These are phyloP conservation scores for Danio tinwini DNA, from an alignment of 2,797 vertebrate genomes.

Conservation along the genomic window DNA sequence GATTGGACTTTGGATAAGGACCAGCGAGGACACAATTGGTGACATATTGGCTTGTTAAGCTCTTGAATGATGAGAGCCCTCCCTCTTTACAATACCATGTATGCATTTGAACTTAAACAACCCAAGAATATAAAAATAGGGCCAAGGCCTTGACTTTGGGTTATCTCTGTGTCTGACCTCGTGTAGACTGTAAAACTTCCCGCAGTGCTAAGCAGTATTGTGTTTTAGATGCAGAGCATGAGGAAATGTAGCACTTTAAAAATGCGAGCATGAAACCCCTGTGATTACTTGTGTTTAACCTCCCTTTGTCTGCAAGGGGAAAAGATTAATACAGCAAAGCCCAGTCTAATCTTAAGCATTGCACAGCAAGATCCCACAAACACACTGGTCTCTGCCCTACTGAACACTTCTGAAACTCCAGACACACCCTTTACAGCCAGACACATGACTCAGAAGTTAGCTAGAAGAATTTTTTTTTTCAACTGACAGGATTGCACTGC, in stretches of 20 bases:
- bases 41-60: constrained; percentile 47
- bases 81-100: constrained; percentile 9
- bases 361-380: neutral
- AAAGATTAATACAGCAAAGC: constrained; percentile 21
- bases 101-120: constrained; percentile 40
- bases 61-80: constrained; percentile 14
- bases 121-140: neutral
- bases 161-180: constrained; percentile 22
- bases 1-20: constrained; percentile 25
- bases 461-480: constrained; percentile 22
- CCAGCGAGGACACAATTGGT: constrained; percentile 35
- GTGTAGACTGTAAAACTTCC: neutral
- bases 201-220: neutral
- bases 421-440: constrained; percentile 50
- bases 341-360: neutral
- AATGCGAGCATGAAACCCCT: constrained; percentile 22
- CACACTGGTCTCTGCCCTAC: constrained; percentile 17
- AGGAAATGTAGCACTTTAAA: constrained; percentile 4
- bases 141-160: constrained; percentile 21
- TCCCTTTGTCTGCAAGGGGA: constrained; percentile 30
- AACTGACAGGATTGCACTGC: neutral
- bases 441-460: constrained; percentile 42
- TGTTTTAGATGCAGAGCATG: neutral
- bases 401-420: constrained; percentile 37
- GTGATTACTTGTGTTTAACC: constrained; percentile 17